Evolutionary conservation across 1,140 invertebrate genomes (phyloP), one percentile per base, ranked within the genome.

Genomic region (Camponotus vicinus): DNA sequence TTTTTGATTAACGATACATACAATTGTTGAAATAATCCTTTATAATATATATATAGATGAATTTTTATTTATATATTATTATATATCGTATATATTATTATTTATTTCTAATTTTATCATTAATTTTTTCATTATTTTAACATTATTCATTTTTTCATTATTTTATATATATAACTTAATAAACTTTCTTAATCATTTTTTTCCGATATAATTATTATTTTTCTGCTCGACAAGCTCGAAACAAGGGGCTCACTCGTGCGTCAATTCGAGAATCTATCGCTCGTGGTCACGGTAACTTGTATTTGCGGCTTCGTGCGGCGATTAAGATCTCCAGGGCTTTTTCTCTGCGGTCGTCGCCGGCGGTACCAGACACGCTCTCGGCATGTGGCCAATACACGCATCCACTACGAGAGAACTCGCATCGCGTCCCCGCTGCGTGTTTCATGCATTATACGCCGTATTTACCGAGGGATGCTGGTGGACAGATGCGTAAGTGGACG

Each of bases 401-500:
- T 49, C 66, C 9, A 34, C 71, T 64, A 73, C 11, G 57, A 45
- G 89, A 86, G 85, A 86, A 86, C 77, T 85, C 77, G 70, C 85
- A 79, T 85, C 77, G 70, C 85, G 82, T 89, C 88, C 89, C 89
- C 84, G 87, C 87, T 91, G 89, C 80, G 91, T 78, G 87, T 91
- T 90, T 88, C 88, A 86, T 90, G 91, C 86, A 67, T 75, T 85
- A 64, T 69, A 61, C 67, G 40, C 75, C 87, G 86, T 91, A 93
- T 92, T 87, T 91, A 91, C 86, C 89, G 85, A 90, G 92, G 93
- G 93, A 94, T 93, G 93, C 92, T 93, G 93, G 92, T 91, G 94
- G 93, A 94, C 94, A 95, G 94, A 95, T 95, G 94, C 91, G 92
- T 94, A 94, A 95, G 94, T 94, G 94, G 92, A 82, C 84, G 87